Conservation (phyloP, 2,113 vertebrate genomes). For the Petroica traversi region DNA sequence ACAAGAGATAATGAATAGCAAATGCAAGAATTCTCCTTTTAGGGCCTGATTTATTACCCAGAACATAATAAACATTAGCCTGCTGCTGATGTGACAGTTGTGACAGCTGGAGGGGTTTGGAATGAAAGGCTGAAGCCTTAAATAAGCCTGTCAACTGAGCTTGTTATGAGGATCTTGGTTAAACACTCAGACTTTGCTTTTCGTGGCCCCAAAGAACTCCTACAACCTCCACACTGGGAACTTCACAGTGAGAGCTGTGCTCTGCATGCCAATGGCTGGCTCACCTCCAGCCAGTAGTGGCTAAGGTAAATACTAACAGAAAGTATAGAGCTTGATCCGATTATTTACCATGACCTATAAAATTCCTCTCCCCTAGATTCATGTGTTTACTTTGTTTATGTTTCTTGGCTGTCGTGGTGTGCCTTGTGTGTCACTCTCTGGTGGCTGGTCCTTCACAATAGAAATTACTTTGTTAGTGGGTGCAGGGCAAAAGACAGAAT, state of each 20-base stretch:
- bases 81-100: not conserved
- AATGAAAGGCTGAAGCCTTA: conserved; percentile 24
- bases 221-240: not conserved
- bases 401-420: not conserved
- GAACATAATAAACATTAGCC: conserved; percentile 24
- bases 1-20: not conserved
- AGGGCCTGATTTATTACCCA: conserved; percentile 24
- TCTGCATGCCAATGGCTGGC: not conserved
- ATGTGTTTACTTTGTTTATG: not conserved
- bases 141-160: conserved; percentile 2
- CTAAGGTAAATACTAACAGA: not conserved
- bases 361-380: not conserved
- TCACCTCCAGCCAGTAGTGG: not conserved
- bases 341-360: not conserved
- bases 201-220: not conserved
- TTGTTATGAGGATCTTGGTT: not conserved
- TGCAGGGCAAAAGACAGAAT: not conserved
- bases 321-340: not conserved
- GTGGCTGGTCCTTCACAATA: not conserved
- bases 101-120: conserved; percentile 7
- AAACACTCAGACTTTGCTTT: not conserved
- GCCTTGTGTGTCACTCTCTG: accelerated
- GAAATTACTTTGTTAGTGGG: not conserved
- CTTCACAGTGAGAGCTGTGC: not conserved
- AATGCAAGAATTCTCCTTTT: conserved; percentile 5